Percentiles rank a stretch among this genome's conserved stretches.
These are phyloP conservation scores for Myiopsitta monachus DNA, from an alignment of 2,113 vertebrate species.

Conservation along the genomic window DNA sequence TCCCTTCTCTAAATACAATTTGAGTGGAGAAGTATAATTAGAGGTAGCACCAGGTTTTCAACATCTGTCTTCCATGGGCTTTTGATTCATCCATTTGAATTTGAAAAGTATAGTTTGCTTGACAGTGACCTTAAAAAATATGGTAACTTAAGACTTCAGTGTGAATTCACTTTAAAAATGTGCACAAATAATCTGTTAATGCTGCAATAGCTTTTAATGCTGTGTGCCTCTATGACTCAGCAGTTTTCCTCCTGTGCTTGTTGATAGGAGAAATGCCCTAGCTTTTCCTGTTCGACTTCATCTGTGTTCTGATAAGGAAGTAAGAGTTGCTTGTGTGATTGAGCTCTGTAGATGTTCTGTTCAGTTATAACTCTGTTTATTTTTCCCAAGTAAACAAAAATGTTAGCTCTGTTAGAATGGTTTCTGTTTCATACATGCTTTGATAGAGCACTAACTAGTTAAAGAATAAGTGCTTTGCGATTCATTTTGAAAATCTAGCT, in stretches of 20 bases:
- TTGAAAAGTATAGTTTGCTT: neutral
- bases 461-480: neutral
- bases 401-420: neutral
- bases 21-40: neutral
- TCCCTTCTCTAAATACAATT: neutral
- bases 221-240: neutral
- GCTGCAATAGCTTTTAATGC: neutral
- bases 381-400: conserved; percentile 31
- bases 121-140: neutral
- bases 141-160: neutral
- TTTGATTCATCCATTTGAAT: neutral
- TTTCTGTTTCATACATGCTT: neutral
- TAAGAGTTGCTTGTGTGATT: neutral
- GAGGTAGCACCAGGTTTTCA: neutral
- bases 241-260: neutral
- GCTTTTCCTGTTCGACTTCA: conserved; percentile 23
- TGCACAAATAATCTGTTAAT: neutral
- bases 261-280: neutral
- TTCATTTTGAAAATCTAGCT: neutral
- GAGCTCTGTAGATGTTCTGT: conserved; percentile 16
- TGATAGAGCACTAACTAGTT: neutral
- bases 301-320: conserved; percentile 25
- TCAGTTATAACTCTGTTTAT: conserved; percentile 22
- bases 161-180: neutral
- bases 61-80: neutral